Evolutionary conservation across 1,140 invertebrate genomes (phyloP).

Genomic region (Trachymyrmex cornetzi): DNA sequence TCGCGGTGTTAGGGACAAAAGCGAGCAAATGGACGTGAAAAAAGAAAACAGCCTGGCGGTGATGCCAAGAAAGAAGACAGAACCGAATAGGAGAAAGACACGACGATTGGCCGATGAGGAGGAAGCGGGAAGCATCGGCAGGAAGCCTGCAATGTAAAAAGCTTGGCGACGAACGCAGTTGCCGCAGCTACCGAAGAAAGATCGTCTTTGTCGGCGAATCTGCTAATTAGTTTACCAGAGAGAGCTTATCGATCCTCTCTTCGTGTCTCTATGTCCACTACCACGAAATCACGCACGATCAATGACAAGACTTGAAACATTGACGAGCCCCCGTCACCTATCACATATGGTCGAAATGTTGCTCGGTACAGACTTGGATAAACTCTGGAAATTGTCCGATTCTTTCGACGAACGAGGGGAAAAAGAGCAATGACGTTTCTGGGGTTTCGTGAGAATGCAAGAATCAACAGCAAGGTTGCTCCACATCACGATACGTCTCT

Average conservation of each 20-base stretch:
- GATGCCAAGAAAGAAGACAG: constrained; percentile 73
- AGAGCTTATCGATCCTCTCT: constrained; percentile 83
- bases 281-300: constrained; percentile 40
- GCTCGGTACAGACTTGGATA: constrained; percentile 66
- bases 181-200: constrained; percentile 72
- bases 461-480: background rate
- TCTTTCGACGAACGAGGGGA: background rate
- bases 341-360: constrained; percentile 76
- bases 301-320: constrained; percentile 57
- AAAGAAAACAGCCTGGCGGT: constrained; percentile 77
- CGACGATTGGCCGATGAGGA: constrained; percentile 63
- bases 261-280: constrained; percentile 78
- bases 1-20: constrained; percentile 81
- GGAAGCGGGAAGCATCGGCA: constrained; percentile 68
- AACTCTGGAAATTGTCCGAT: constrained; percentile 73
- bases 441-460: background rate
- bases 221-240: constrained; percentile 86
- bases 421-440: background rate
- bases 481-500: background rate
- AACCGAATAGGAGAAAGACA: constrained; percentile 81
- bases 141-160: constrained; percentile 81
- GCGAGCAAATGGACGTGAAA: constrained; percentile 81
- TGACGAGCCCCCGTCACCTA: constrained; percentile 76
- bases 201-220: constrained; percentile 85
- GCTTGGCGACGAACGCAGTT: constrained; percentile 79